phyloP scores from a whole-genome alignment of 2,888 invertebrate species.

The Morinoia aosen region DNA sequence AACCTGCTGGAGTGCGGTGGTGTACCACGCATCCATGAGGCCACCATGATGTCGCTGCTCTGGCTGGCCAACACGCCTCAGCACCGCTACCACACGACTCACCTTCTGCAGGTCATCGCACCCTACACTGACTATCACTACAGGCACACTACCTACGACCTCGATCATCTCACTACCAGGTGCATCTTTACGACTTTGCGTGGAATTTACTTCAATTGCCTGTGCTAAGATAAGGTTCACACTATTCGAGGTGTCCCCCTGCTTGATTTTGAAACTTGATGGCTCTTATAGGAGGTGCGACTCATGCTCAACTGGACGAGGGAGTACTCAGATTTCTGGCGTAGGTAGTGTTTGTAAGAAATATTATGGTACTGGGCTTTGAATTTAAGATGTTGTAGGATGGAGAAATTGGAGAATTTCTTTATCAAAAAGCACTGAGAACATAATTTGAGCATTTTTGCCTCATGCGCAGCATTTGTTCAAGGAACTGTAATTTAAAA shows the following conservation, averaged over 20 bases:
- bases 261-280: too few relatives aligned
- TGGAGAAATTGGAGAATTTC: too few relatives aligned
- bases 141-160: slow-evolving; percentile 70
- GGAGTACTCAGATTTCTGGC: too few relatives aligned
- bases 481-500: too few relatives aligned
- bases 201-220: neutral
- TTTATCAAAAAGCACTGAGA: too few relatives aligned
- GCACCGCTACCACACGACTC: slow-evolving; percentile 83
- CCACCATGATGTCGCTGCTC: slow-evolving; percentile 88
- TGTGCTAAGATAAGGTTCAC: neutral
- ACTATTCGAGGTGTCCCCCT: too few relatives aligned
- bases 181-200: slow-evolving; percentile 84
- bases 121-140: slow-evolving; percentile 95
- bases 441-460: too few relatives aligned
- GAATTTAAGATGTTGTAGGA: too few relatives aligned
- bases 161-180: slow-evolving; percentile 75
- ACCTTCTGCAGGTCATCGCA: slow-evolving; percentile 89
- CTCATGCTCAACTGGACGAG: neutral
- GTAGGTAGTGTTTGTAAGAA: too few relatives aligned
- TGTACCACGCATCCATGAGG: slow-evolving; percentile 90
- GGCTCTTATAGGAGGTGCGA: too few relatives aligned
- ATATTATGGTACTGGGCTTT: too few relatives aligned
- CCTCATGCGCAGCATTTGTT: too few relatives aligned
- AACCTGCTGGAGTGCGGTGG: slow-evolving; percentile 85
- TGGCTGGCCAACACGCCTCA: slow-evolving; percentile 87